These are phyloP conservation scores for Varanus komodoensis DNA, from an alignment of 2,113 vertebrate genomes.

Conservation along the genomic window DNA sequence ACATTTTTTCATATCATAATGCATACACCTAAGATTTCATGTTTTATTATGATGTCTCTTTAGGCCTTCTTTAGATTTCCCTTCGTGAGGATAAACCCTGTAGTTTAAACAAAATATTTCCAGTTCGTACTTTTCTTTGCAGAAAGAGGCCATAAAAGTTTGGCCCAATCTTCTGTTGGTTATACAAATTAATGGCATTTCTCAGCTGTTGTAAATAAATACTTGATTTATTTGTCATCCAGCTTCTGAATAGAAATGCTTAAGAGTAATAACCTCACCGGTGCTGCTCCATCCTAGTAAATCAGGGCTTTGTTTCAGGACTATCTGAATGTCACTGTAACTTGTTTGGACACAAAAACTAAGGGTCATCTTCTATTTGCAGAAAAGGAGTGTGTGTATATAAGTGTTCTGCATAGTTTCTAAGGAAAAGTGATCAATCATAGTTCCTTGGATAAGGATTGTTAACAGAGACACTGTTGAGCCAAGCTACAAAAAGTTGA, in stretches of 20 bases:
- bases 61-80: neutral
- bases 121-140: neutral
- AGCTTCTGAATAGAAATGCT: neutral
- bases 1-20: neutral
- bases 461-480: constrained; percentile 39
- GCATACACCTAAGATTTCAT: neutral
- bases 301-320: constrained; percentile 24
- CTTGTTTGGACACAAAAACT: constrained; percentile 23
- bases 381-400: neutral
- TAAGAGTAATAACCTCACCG: neutral
- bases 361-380: constrained; percentile 38
- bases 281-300: neutral
- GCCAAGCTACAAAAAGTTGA: constrained; percentile 20
- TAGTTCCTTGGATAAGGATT: constrained; percentile 7
- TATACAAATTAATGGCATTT: neutral
- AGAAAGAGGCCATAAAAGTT: neutral
- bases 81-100: neutral
- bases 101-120: neutral
- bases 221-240: constrained; percentile 15
- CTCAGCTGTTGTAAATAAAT: constrained; percentile 19
- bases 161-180: neutral
- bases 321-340: constrained; percentile 2
- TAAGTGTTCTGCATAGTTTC: neutral
- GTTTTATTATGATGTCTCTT: neutral
- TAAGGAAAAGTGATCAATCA: constrained; percentile 46